Evolutionary conservation across 2,113 vertebrate species (phyloP).

Genomic region (Podarcis raffonei): DNA sequence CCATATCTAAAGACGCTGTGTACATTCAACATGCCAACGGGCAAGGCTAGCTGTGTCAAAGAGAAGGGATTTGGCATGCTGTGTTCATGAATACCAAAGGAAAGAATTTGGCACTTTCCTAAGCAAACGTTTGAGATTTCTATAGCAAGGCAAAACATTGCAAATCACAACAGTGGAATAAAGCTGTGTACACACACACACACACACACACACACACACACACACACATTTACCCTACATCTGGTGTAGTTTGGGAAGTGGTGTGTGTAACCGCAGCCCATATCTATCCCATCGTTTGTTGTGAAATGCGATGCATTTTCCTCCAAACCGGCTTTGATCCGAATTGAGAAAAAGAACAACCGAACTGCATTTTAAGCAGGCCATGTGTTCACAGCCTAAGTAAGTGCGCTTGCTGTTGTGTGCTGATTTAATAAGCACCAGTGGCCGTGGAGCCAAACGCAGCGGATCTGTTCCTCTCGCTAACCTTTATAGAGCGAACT

Average conservation of each 20-base stretch:
- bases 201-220: too few species aligned
- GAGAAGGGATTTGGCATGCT: constrained; percentile 74
- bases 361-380: too few species aligned
- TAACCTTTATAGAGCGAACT: constrained; percentile 35
- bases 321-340: too few species aligned
- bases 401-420: constrained; percentile 30
- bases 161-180: constrained; percentile 59
- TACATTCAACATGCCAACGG: constrained; percentile 69
- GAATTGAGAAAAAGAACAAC: too few species aligned
- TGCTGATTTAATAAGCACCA: constrained; percentile 6
- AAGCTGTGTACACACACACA: not conserved
- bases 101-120: constrained; percentile 63
- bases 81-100: constrained; percentile 65
- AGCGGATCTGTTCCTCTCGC: constrained; percentile 39
- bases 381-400: too few species aligned
- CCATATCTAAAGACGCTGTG: constrained; percentile 70
- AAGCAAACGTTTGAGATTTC: constrained; percentile 53
- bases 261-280: too few species aligned
- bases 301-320: too few species aligned
- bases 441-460: constrained; percentile 52
- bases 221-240: too few species aligned
- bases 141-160: constrained; percentile 51
- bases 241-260: too few species aligned
- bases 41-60: constrained; percentile 67
- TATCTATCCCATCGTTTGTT: too few species aligned